These are phyloP conservation scores for Drosophila robusta DNA, from an alignment of 2,888 invertebrate genomes.

Conservation along the genomic window DNA sequence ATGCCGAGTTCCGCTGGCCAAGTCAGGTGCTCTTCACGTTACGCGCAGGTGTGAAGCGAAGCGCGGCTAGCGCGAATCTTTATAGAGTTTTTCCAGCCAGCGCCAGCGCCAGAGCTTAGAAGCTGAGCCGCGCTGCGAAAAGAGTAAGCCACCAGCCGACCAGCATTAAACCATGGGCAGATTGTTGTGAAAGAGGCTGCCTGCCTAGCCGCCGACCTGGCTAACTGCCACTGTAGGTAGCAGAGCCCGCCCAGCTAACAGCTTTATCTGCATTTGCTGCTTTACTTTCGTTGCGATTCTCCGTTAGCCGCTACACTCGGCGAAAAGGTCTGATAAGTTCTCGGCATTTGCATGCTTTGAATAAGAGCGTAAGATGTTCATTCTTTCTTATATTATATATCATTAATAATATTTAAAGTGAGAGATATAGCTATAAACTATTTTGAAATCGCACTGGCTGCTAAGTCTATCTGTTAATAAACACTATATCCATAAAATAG, in stretches of 20 bases:
- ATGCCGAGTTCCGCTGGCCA: constrained; percentile 29
- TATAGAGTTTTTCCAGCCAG: constrained; percentile 72
- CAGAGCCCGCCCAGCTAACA: constrained; percentile 4
- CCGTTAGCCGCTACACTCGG: constrained; percentile 38
- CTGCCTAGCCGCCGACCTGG: constrained; percentile 9
- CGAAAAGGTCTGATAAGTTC: background rate
- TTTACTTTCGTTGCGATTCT: constrained; percentile 67
- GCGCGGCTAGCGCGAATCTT: constrained; percentile 80
- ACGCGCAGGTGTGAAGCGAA: constrained; percentile 83
- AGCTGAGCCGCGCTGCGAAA: constrained; percentile 33
- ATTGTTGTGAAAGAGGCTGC: constrained; percentile 50
- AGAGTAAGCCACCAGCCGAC: constrained; percentile 24
- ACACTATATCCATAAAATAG: too few species aligned
- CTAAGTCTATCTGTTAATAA: too few species aligned
- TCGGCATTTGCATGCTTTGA: too few species aligned
- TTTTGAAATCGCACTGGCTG: too few species aligned
- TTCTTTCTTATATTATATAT: too few species aligned
- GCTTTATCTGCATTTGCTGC: constrained; percentile 45
- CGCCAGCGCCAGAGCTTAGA: constrained; percentile 21
- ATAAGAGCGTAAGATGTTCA: too few species aligned
- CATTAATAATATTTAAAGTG: too few species aligned
- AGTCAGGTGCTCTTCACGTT: constrained; percentile 69
- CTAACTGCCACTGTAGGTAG: background rate
- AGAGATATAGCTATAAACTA: too few species aligned
- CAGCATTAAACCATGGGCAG: constrained; percentile 30